These are phyloP conservation scores for Phyllostomus hastatus DNA, from an alignment of 2,113 vertebrate species.

Conservation along the genomic window DNA sequence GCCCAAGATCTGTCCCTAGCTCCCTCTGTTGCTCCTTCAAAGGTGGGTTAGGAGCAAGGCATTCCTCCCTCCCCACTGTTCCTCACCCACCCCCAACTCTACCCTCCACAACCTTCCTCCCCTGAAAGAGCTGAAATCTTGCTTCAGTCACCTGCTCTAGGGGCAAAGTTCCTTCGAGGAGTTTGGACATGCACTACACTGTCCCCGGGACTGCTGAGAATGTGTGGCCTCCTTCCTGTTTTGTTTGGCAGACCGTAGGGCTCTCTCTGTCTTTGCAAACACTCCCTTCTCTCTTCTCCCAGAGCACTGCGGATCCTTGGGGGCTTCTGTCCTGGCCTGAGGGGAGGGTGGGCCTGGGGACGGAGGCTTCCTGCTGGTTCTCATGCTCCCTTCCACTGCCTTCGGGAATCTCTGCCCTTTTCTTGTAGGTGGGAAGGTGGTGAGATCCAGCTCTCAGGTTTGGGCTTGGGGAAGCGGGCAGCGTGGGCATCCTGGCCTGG, in stretches of 20 bases:
- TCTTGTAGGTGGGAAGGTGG: not conserved
- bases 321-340: not conserved
- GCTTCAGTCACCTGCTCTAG: not conserved
- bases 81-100: not conserved
- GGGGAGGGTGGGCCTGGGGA: not conserved
- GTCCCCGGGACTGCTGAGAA: too few species aligned
- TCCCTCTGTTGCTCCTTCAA: not conserved
- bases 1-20: not conserved
- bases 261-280: not conserved
- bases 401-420: not conserved
- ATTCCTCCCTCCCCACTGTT: not conserved
- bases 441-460: not conserved
- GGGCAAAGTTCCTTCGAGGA: not conserved
- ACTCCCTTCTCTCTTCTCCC: not conserved
- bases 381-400: not conserved
- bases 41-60: not conserved
- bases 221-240: not conserved
- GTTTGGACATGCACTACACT: not conserved
- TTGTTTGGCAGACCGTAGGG: not conserved
- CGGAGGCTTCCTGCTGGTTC: not conserved
- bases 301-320: not conserved
- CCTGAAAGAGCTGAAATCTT: not conserved
- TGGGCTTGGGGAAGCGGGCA: not conserved
- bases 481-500: not conserved
- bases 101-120: not conserved